phyloP scores from a whole-genome alignment of 2,113 vertebrate genomes.

The Globicephala melas region DNA sequence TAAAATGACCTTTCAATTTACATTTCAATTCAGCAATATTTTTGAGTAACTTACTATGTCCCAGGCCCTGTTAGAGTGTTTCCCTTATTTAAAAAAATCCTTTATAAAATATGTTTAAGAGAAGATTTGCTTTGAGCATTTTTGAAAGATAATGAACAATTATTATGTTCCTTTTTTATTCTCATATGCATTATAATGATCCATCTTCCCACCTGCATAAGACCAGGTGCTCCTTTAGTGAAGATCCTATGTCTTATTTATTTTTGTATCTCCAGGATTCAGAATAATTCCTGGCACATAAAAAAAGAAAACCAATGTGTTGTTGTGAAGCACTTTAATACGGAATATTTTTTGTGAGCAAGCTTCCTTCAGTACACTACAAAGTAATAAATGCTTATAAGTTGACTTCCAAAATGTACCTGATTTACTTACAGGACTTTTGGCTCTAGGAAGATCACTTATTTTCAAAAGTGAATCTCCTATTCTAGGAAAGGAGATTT shows the following conservation, averaged over 20 bases:
- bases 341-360: neutral
- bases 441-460: neutral
- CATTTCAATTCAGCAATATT: too few species aligned
- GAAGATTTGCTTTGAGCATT: neutral
- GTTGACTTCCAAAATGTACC: neutral
- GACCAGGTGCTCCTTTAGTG: too few species aligned
- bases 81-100: neutral
- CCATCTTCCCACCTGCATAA: neutral
- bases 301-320: neutral
- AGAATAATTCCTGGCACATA: neutral
- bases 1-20: too few species aligned
- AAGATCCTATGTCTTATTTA: neutral
- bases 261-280: neutral
- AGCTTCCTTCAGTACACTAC: neutral
- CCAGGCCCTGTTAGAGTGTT: too few species aligned
- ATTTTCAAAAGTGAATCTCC: neutral
- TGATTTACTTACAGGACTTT: neutral
- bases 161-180: neutral
- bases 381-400: neutral
- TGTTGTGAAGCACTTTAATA: neutral
- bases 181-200: neutral
- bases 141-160: neutral
- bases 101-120: neutral
- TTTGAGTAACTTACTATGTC: too few species aligned
- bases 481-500: neutral